Conservation (phyloP, 2,888 invertebrate species). For the Hetaerina titia region DNA sequence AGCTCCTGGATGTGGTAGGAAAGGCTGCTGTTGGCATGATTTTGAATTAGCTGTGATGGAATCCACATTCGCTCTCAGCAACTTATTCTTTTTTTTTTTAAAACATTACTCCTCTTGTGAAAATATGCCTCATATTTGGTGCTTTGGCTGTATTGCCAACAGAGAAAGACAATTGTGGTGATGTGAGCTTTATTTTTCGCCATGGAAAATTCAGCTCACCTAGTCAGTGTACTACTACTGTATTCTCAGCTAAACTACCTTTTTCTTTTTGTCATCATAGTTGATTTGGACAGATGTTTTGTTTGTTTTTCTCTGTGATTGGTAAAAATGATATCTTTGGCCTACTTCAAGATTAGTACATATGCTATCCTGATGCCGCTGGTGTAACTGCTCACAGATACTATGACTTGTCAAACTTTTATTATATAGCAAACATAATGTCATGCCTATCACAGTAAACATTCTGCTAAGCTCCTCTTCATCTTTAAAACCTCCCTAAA, state of each 20-base stretch:
- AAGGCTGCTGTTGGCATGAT: slow-evolving; percentile 51
- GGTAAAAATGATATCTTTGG: slow-evolving; percentile 53
- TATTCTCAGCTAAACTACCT: slow-evolving; percentile 56
- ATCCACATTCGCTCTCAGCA: slow-evolving; percentile 54
- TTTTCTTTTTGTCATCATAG: slow-evolving; percentile 50
- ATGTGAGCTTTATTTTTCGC: slow-evolving; percentile 58
- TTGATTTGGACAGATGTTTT: slow-evolving; percentile 35
- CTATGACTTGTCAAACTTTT: slow-evolving; percentile 61
- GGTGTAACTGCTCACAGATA: slow-evolving; percentile 63
- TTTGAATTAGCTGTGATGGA: slow-evolving; percentile 49
- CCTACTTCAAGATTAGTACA: slow-evolving; percentile 55
- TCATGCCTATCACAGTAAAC: slow-evolving; percentile 33
- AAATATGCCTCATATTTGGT: slow-evolving; percentile 66
- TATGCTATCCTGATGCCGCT: slow-evolving; percentile 60
- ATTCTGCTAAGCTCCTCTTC: slow-evolving; percentile 46
- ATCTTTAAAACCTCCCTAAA: slow-evolving; percentile 25
- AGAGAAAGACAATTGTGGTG: slow-evolving; percentile 66
- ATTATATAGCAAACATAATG: slow-evolving; percentile 54
- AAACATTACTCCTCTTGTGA: slow-evolving; percentile 54
- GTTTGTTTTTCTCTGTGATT: slow-evolving; percentile 43
- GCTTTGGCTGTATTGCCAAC: slow-evolving; percentile 64
- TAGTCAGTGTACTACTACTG: slow-evolving; percentile 64
- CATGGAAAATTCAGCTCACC: slow-evolving; percentile 54
- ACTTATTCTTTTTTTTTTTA: slow-evolving; percentile 11
- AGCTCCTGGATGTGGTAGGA: slow-evolving; percentile 65